These are phyloP conservation scores for Eubucco bourcierii DNA, from an alignment of 2,113 vertebrate genomes.

Conservation along the genomic window DNA sequence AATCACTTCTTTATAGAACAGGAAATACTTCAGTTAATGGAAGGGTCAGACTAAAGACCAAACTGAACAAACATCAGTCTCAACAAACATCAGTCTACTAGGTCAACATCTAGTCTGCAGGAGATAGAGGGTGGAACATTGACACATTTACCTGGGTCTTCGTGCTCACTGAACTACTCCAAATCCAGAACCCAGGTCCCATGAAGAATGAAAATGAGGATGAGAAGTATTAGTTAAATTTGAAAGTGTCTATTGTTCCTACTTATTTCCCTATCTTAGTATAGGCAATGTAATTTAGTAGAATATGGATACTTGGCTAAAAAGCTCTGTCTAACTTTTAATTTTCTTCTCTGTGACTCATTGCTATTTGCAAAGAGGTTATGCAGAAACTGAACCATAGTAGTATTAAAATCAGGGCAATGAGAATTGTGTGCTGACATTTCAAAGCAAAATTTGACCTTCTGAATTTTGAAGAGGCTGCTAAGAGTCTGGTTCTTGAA, in stretches of 20 bases:
- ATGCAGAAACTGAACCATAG: not conserved
- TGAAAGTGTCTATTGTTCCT: not conserved
- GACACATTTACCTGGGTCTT: not conserved
- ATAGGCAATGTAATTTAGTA: not conserved
- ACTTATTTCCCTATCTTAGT: not conserved
- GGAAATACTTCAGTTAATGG: not conserved
- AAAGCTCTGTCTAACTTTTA: not conserved
- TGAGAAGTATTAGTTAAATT: not conserved
- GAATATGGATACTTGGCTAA: not conserved
- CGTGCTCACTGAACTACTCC: not conserved
- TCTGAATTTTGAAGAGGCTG: conserved; percentile 1
- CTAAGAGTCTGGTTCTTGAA: not conserved
- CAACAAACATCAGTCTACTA: not conserved
- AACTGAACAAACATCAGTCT: not conserved
- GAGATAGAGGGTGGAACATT: not conserved
- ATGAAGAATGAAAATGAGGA: not conserved
- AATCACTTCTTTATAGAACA: not conserved
- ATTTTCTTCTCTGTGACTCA: not conserved
- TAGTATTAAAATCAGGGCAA: not conserved
- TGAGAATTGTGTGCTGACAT: not conserved
- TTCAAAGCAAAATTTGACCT: not conserved
- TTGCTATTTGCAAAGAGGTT: not conserved
- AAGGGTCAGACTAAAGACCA: not conserved
- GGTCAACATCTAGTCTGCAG: not conserved
- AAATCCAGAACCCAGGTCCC: not conserved